Evolutionary conservation across 1,140 invertebrate genomes (phyloP).

Genomic region (Mya arenaria): DNA sequence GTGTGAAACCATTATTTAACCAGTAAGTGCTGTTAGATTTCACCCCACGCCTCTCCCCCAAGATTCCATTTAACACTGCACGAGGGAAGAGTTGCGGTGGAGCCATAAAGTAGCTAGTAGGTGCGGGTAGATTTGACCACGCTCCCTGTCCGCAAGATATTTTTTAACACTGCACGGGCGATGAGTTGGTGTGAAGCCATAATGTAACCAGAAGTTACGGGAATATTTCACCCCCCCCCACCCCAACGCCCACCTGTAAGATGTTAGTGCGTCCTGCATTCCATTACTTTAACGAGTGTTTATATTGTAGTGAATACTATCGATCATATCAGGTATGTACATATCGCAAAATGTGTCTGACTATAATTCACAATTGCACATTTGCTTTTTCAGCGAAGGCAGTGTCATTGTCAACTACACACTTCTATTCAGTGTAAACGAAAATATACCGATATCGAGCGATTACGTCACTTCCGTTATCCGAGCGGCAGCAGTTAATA

Average conservation of each 20-base stretch:
- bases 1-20: too few species aligned
- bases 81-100: too few species aligned
- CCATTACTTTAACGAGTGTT: background rate
- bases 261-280: background rate
- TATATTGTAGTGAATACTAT: background rate
- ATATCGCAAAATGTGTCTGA: background rate
- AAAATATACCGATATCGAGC: background rate
- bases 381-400: slow-evolving; percentile 10
- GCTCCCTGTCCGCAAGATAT: too few species aligned
- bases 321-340: background rate
- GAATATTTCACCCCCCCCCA: background rate
- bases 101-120: background rate
- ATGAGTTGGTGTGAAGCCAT: too few species aligned
- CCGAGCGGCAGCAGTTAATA: background rate
- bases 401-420: slow-evolving; percentile 30
- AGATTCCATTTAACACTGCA: too few species aligned
- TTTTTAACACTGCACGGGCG: too few species aligned
- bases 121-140: too few species aligned
- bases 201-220: too few species aligned
- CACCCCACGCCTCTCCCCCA: too few species aligned
- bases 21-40: too few species aligned
- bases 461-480: background rate
- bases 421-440: background rate
- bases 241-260: background rate
- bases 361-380: too few species aligned